Conservation (phyloP, 2,113 vertebrate genomes). For the Anoura caudifer region DNA sequence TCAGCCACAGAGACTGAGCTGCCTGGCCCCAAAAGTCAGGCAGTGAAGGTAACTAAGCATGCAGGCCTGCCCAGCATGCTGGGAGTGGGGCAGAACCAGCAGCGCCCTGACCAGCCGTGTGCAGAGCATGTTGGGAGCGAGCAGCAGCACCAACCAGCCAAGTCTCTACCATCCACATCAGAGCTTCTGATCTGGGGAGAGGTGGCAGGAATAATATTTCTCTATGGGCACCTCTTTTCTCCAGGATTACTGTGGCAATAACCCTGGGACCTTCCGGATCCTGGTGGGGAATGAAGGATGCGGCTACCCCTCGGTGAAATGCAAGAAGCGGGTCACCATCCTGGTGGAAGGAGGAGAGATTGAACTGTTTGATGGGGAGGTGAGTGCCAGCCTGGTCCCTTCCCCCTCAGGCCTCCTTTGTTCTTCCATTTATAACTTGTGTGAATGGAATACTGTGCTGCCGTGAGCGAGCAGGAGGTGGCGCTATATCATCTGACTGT, state of each 20-base stretch:
- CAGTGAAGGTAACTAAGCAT: neutral
- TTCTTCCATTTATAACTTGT: neutral
- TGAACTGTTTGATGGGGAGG: conserved; percentile 87
- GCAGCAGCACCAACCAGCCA: neutral
- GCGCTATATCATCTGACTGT: neutral
- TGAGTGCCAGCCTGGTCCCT: conserved; percentile 62
- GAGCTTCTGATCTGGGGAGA: neutral
- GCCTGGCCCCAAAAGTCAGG: neutral
- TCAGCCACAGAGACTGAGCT: neutral
- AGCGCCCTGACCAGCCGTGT: neutral
- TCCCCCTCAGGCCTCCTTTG: neutral
- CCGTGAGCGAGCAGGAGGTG: neutral
- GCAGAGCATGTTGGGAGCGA: neutral
- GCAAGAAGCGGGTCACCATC: conserved; percentile 88
- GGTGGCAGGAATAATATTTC: neutral
- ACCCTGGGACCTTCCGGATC: conserved; percentile 90
- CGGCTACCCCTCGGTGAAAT: conserved; percentile 87
- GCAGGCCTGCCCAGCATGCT: fast-evolving
- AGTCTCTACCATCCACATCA: neutral
- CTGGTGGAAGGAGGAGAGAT: conserved; percentile 88
- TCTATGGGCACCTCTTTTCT: neutral
- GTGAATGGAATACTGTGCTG: neutral
- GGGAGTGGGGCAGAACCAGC: too few relatives aligned
- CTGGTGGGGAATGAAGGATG: conserved; percentile 93
- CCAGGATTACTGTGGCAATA: conserved; percentile 89